These are phyloP conservation scores for Cyphomyrus plagiostoma DNA, from an alignment of 2,113 vertebrate species.

Conservation along the genomic window DNA sequence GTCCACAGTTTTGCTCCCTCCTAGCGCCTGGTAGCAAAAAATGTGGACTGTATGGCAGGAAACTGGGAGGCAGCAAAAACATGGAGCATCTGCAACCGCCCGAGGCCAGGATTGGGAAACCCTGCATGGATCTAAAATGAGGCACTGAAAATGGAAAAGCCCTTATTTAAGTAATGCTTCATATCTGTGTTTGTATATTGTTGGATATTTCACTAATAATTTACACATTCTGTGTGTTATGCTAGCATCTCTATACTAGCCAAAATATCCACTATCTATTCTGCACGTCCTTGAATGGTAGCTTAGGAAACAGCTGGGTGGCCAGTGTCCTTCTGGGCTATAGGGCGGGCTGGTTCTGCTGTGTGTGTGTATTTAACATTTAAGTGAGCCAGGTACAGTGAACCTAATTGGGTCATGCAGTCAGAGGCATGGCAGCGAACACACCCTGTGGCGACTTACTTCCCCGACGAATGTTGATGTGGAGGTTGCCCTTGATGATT, in stretches of 20 bases:
- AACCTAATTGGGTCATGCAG: background rate
- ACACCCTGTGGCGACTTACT: slow-evolving; percentile 69
- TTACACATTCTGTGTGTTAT: background rate
- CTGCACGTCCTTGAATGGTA: background rate
- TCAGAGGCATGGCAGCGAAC: background rate
- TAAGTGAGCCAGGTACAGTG: background rate
- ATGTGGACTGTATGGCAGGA: background rate
- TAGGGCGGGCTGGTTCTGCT: background rate
- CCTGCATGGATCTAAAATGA: background rate
- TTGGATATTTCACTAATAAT: background rate
- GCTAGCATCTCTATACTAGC: background rate
- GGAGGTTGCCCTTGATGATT: slow-evolving; percentile 83
- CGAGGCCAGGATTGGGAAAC: background rate
- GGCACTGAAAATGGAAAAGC: background rate
- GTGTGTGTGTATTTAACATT: background rate
- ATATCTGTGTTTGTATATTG: background rate
- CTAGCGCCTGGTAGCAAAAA: background rate
- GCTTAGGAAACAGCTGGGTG: background rate
- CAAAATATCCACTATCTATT: background rate
- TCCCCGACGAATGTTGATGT: slow-evolving; percentile 92
- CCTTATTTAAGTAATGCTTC: background rate
- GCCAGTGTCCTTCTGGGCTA: background rate
- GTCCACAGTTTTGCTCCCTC: background rate
- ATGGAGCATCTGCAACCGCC: background rate
- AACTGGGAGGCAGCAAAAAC: background rate